Conservation (phyloP, 2,797 vertebrate genomes). For the Ctenochaetus hawaiiensis region DNA sequence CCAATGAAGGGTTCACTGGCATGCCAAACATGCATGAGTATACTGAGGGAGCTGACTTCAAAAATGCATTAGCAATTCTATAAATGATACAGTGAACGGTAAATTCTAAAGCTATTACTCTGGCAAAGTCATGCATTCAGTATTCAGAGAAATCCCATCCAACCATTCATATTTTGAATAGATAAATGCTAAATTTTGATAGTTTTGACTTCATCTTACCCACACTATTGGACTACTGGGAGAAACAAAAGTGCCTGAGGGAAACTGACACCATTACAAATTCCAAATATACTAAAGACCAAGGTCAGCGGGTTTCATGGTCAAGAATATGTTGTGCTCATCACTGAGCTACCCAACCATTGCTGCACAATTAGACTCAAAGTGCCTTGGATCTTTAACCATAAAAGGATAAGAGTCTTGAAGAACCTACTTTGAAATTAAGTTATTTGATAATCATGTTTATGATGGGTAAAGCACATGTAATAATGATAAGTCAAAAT, state of each 20-base stretch:
- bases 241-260: not conserved
- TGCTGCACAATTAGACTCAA: constrained; percentile 10
- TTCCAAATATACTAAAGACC: not conserved
- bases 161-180: not conserved
- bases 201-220: constrained; percentile 2
- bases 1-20: not conserved
- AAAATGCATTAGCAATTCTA: not conserved
- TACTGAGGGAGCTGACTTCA: not conserved
- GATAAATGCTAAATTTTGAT: not conserved
- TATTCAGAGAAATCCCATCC: not conserved
- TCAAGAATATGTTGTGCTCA: constrained; percentile 26
- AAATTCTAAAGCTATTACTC: not conserved
- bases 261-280: too few relatives aligned
- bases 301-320: constrained; percentile 1
- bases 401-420: constrained; percentile 6
- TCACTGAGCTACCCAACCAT: constrained; percentile 10
- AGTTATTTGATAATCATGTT: constrained; percentile 4
- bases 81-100: not conserved
- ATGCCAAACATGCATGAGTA: not conserved
- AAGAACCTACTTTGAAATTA: not conserved
- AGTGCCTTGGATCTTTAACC: constrained; percentile 1
- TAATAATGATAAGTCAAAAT: not conserved
- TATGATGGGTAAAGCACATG: not conserved
- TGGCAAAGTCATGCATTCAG: not conserved
- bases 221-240: not conserved